Evolutionary conservation across 2,797 vertebrate genomes (phyloP).

Genomic region (Margarornis squamiger): DNA sequence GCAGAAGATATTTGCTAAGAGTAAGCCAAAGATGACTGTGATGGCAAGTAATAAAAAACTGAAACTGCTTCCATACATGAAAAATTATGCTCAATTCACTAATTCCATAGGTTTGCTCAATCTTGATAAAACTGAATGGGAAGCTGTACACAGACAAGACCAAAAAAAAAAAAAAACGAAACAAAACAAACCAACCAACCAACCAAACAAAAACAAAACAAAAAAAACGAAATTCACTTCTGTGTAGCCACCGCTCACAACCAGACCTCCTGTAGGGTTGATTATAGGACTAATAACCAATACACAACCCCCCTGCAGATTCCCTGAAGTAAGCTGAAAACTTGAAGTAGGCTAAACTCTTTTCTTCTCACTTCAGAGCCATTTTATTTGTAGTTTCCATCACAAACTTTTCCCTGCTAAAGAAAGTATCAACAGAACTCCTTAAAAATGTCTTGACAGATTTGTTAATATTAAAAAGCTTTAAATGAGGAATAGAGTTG

Average conservation of each 20-base stretch:
- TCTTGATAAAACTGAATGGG: neutral
- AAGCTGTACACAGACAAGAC: neutral
- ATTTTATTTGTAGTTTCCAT: neutral
- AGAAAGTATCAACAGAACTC: neutral
- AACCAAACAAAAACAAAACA: too few relatives aligned
- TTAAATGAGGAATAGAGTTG: neutral
- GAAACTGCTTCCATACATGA: neutral
- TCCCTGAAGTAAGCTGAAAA: neutral
- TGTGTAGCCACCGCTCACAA: neutral
- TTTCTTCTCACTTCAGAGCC: neutral
- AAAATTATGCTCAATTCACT: neutral
- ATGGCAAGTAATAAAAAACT: neutral
- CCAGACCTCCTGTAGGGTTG: neutral
- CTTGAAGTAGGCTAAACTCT: neutral
- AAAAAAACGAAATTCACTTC: neutral
- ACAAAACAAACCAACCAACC: neutral
- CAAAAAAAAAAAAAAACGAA: neutral
- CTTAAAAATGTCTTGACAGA: neutral
- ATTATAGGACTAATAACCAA: neutral
- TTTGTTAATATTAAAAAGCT: neutral
- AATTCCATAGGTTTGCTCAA: neutral
- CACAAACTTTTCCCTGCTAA: neutral
- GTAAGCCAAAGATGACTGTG: neutral
- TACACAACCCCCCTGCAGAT: fast-evolving
- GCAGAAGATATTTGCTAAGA: neutral